A percentile compares a stretch with the other conserved stretches of the same genome.
Evolutionary conservation across 2,113 vertebrate species (phyloP).

Genomic region (Odobenus rosmarus): DNA sequence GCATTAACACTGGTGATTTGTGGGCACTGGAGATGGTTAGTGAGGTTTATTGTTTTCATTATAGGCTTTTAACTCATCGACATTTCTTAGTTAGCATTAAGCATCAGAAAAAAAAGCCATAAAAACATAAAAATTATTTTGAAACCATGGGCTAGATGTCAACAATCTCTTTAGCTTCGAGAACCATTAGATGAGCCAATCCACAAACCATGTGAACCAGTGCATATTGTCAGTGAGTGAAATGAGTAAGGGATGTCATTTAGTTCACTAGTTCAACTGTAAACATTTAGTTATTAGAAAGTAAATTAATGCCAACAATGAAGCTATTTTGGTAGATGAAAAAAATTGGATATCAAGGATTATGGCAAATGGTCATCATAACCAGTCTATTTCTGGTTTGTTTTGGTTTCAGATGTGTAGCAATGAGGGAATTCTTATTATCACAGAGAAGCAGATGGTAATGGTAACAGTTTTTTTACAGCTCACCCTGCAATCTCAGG

Average conservation of each 20-base stretch:
- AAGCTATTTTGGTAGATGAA: background rate
- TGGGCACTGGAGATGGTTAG: background rate
- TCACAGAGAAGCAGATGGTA: background rate
- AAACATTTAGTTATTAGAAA: background rate
- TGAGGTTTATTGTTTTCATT: background rate
- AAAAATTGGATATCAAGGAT: background rate
- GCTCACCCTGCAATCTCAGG: background rate
- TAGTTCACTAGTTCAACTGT: slow-evolving; percentile 24
- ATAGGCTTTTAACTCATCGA: background rate
- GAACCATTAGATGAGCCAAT: background rate
- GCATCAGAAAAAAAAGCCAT: slow-evolving; percentile 15
- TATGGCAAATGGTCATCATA: background rate
- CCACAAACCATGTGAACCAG: background rate
- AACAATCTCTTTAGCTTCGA: background rate
- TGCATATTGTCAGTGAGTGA: background rate
- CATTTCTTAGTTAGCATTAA: background rate
- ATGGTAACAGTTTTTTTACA: background rate
- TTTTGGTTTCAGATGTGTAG: background rate
- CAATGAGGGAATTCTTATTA: background rate
- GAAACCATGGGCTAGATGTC: background rate
- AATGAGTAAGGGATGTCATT: background rate
- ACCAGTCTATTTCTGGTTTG: background rate
- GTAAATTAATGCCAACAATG: background rate
- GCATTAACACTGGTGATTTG: background rate
- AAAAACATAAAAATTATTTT: slow-evolving; percentile 11